Base-by-base conservation (phyloP, 2,797 vertebrate species). In the Sylvia borin region DNA sequence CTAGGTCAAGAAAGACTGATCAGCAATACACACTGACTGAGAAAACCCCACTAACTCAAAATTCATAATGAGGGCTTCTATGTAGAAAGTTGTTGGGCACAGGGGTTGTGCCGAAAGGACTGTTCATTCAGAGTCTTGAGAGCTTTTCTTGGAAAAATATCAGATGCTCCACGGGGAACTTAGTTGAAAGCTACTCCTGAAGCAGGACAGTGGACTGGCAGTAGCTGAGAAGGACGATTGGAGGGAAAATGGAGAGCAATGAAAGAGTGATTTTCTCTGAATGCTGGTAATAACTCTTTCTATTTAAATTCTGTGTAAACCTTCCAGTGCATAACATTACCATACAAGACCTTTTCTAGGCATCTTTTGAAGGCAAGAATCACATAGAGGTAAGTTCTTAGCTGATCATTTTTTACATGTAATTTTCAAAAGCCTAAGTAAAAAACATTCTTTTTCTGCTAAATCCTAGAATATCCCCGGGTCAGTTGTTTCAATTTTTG, bases 61-160 rank as follows among this genome's bases (percentile, higher is more conserved):
- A 94, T 95, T 94, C 86, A 89, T 92, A 95, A 97, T 96, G 95
- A 97, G 92, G 73, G 54, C 93, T 96, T 96, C 96, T 96, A 90
- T 90, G 80, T 75, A 70, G 90, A 51, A 92, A 77, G 76, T 82
- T 86, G 82, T 72, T 79, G 76, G 72, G 77, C 76, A 80, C 43
- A 26, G 47, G 27, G 61, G 72, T 82, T 94, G 91, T 90, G 58
- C 91, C 26, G 68, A 93, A 87, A 93, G 92, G 89, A 91, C 92
- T 87, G 83, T 55, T 92, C 90, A 81, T 96, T 93, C 95, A 92
- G 88, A 82, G 50, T 54, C 90, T 94, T 90, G 88, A 94, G 95
- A 95, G 93, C 79, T 95, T 92, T 96, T 93, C 96, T 90, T 97
- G 96, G 96, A 96, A 97, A 96, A 94, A 86, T 86, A 96, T 96